phyloP scores from a whole-genome alignment of 35 echinoderm and acorn worm genomes.

The Stichopus chloronotus region DNA sequence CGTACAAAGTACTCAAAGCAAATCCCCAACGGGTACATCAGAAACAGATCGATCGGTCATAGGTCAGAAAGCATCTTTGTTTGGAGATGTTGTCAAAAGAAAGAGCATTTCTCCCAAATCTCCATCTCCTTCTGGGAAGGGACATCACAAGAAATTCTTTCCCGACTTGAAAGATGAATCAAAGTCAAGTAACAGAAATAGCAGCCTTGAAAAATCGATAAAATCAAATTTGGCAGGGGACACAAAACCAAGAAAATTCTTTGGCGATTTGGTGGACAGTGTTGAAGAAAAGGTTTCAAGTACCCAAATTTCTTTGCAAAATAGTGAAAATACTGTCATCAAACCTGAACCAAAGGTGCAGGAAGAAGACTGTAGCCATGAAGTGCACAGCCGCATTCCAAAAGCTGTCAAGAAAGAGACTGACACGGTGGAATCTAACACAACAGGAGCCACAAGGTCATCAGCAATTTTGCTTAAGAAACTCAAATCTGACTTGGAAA shows the following conservation, averaged over 20 bases:
- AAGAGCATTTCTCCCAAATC: constrained; percentile 59
- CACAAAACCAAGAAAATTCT: background rate
- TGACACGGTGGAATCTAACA: background rate
- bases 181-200: background rate
- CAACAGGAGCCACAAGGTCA: background rate
- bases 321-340: background rate
- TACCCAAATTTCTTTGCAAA: background rate
- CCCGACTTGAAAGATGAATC: constrained; percentile 1
- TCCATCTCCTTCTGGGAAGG: constrained; percentile 13
- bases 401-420: background rate
- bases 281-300: background rate
- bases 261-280: background rate
- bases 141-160: background rate
- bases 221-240: background rate
- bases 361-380: too few relatives aligned
- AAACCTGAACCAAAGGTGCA: background rate
- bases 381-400: too few relatives aligned
- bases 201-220: background rate
- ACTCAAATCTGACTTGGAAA: constrained; percentile 38
- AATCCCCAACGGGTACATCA: background rate
- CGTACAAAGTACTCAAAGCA: background rate
- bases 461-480: constrained; percentile 18
- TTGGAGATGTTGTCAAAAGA: constrained; percentile 71
- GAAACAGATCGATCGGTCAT: constrained; percentile 40
- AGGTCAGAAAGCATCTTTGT: constrained; percentile 64